Percentiles rank a stretch among this genome's conserved stretches.
These are phyloP conservation scores for Lathronympha strigana DNA, from an alignment of 2,888 invertebrate genomes.

Conservation along the genomic window DNA sequence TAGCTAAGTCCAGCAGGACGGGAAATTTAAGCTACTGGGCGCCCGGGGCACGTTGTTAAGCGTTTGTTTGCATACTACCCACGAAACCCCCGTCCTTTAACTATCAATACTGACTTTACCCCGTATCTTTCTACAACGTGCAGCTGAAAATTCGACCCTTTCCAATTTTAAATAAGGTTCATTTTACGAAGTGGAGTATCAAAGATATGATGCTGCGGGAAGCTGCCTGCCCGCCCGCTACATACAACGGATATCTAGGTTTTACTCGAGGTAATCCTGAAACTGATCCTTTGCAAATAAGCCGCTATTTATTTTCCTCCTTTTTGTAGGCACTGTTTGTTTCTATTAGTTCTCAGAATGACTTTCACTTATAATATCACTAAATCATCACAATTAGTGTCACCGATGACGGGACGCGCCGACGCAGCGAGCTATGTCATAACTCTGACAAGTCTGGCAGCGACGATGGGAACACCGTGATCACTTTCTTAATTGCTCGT, in stretches of 20 bases:
- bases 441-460: constrained; percentile 23
- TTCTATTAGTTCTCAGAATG: not conserved
- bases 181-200: not conserved
- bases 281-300: constrained; percentile 35
- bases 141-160: not conserved
- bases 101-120: not conserved
- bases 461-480: constrained; percentile 16
- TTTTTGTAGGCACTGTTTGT: constrained; percentile 15
- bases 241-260: constrained; percentile 31
- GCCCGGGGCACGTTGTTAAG: constrained; percentile 50
- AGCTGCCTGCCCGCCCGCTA: constrained; percentile 6
- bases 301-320: constrained; percentile 20
- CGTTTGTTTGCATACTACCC: constrained; percentile 64
- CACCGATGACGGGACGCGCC: constrained; percentile 12
- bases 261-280: constrained; percentile 23
- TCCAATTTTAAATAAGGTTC: not conserved
- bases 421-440: constrained; percentile 6
- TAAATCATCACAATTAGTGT: constrained; percentile 28
- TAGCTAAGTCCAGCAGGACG: constrained; percentile 51
- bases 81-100: constrained; percentile 16
- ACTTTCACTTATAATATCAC: constrained; percentile 25
- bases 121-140: not conserved
- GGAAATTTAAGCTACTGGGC: constrained; percentile 47
- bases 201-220: not conserved
- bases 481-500: constrained; percentile 18